Evolutionary conservation across 2,113 vertebrate genomes (phyloP).

Genomic region (Colistium nudipinnis): DNA sequence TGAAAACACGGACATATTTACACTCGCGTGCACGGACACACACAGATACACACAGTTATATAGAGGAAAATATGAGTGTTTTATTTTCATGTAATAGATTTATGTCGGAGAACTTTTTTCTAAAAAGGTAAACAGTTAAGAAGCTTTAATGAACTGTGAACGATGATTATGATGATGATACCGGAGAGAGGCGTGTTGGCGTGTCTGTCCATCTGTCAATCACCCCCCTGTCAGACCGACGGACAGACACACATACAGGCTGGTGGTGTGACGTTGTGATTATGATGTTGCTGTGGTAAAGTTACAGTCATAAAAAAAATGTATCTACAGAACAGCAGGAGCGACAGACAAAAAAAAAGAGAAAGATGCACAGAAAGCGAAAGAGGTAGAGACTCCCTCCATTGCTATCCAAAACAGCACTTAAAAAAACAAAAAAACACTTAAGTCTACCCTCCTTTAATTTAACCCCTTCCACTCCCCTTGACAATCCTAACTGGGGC

Average conservation of each 20-base stretch:
- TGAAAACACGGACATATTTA: conserved; percentile 12
- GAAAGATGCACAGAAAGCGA: conserved; percentile 52
- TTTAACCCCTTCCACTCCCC: conserved; percentile 64
- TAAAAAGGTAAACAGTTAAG: conserved; percentile 80
- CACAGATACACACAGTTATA: conserved; percentile 57
- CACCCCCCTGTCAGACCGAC: background rate
- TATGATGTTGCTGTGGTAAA: conserved; percentile 75
- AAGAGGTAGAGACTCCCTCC: conserved; percentile 64
- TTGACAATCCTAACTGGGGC: conserved; percentile 91
- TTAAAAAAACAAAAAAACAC: conserved; percentile 77
- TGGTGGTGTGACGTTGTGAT: conserved; percentile 66
- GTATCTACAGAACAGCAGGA: conserved; percentile 76
- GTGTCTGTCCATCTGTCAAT: conserved; percentile 2
- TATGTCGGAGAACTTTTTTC: conserved; percentile 79
- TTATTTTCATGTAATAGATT: conserved; percentile 84
- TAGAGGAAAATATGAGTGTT: conserved; percentile 75
- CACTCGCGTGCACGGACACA: conserved; percentile 51
- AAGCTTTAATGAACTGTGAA: conserved; percentile 87
- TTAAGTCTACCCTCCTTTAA: conserved; percentile 72
- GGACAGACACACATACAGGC: background rate
- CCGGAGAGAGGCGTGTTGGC: conserved; percentile 38
- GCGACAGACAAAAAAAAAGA: conserved; percentile 51
- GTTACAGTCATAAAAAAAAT: conserved; percentile 71
- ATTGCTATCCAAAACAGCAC: conserved; percentile 85
- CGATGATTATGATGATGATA: conserved; percentile 65